These are phyloP conservation scores for Prolemur simus DNA, from an alignment of 2,113 vertebrate species.

Conservation along the genomic window DNA sequence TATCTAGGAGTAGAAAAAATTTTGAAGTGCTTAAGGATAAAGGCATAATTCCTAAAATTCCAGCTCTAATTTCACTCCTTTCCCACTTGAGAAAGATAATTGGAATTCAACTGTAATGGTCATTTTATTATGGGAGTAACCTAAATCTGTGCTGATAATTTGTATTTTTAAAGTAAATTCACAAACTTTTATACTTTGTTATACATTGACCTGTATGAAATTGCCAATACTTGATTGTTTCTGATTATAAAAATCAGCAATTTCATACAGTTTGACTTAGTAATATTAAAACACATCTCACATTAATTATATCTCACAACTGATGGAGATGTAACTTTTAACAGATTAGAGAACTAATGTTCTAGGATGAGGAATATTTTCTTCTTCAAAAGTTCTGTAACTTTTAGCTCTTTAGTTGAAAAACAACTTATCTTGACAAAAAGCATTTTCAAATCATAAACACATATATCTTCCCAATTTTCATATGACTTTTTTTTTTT, in stretches of 20 bases:
- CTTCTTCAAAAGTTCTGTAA: neutral
- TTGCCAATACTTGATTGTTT: neutral
- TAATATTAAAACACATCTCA: neutral
- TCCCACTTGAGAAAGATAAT: neutral
- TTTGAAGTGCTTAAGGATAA: slow-evolving; percentile 15
- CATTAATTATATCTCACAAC: neutral
- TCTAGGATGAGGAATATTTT: neutral
- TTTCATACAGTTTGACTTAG: neutral
- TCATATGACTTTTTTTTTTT: neutral
- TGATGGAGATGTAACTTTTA: neutral
- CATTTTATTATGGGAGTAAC: neutral
- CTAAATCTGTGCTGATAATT: neutral
- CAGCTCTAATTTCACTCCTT: neutral
- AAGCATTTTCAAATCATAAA: neutral
- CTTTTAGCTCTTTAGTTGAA: neutral
- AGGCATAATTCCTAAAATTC: neutral
- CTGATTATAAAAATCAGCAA: neutral
- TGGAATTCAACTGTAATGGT: neutral
- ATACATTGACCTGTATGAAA: neutral
- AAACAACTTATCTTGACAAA: neutral
- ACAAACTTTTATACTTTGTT: neutral
- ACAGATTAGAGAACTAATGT: neutral
- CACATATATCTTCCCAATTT: neutral
- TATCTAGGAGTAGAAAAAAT: neutral
- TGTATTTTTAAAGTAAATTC: neutral